These are phyloP conservation scores for Bubo blakistoni DNA, from an alignment of 2,113 vertebrate genomes.

Conservation along the genomic window DNA sequence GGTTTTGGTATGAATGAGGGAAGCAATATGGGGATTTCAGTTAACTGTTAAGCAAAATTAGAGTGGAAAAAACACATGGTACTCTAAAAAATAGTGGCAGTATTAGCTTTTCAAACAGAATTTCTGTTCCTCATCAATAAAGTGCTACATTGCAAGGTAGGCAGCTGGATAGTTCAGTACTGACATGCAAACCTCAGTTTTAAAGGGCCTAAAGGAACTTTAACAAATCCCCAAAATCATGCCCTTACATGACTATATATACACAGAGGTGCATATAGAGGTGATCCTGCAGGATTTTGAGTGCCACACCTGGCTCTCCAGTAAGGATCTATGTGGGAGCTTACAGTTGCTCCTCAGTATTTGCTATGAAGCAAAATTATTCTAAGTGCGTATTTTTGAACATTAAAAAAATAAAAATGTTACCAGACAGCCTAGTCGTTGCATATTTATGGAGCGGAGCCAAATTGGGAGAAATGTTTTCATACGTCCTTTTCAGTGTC, in stretches of 20 bases:
- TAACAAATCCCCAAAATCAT: neutral
- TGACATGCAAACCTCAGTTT: accelerated
- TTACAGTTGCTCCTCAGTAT: neutral
- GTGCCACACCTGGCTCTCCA: neutral
- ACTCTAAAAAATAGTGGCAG: neutral
- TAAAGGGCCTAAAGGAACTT: neutral
- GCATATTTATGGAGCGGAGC: neutral
- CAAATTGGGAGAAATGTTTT: conserved; percentile 4
- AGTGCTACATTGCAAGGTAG: neutral
- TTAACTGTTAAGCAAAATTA: conserved; percentile 46
- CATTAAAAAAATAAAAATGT: neutral
- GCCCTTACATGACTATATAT: neutral
- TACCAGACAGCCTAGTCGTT: neutral
- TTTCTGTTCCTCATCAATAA: neutral
- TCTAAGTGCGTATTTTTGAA: neutral
- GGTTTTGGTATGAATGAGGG: conserved; percentile 54
- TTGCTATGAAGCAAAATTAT: neutral
- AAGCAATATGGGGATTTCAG: conserved; percentile 54
- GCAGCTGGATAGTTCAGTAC: neutral
- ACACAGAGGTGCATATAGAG: neutral
- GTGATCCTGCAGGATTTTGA: neutral
- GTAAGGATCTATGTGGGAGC: neutral
- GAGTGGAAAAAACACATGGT: conserved; percentile 35
- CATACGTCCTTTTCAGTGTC: neutral
- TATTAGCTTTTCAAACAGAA: conserved; percentile 1